Conservation (phyloP, 2,888 invertebrate species). For the Gortyna flavago region DNA sequence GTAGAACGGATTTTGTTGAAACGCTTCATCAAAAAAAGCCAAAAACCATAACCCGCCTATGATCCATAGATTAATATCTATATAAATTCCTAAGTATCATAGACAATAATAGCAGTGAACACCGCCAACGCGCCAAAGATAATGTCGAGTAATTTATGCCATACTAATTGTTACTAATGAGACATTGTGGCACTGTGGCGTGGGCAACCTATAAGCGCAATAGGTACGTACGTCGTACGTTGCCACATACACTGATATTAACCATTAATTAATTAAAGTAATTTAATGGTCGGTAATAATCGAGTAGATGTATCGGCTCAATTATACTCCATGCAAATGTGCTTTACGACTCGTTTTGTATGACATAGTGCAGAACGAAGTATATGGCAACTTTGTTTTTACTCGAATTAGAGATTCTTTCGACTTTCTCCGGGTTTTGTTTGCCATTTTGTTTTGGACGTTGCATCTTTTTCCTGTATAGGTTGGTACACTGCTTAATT, state of each 20-base stretch:
- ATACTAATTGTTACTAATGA: constrained; percentile 86
- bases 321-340: constrained; percentile 52
- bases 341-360: constrained; percentile 30
- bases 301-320: constrained; percentile 57
- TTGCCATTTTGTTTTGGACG: constrained; percentile 5
- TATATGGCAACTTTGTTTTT: constrained; percentile 28
- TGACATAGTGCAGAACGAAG: constrained; percentile 39
- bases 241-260: constrained; percentile 57
- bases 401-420: background rate
- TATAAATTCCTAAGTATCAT: constrained; percentile 63
- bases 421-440: constrained; percentile 28
- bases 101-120: constrained; percentile 69
- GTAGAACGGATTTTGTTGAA: background rate
- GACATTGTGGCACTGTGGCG: constrained; percentile 80
- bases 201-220: constrained; percentile 68
- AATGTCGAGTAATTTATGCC: constrained; percentile 82
- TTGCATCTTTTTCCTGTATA: constrained; percentile 18
- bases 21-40: constrained; percentile 9
- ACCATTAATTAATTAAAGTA: constrained; percentile 66
- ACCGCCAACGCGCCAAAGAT: constrained; percentile 73
- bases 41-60: constrained; percentile 23
- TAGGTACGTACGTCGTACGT: constrained; percentile 46
- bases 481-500: background rate
- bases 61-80: constrained; percentile 56
- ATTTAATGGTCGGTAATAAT: constrained; percentile 61